Percentiles rank a stretch among this genome's conserved stretches.
Conservation (phyloP, 2,113 vertebrate genomes). For the Oxyura jamaicensis region DNA sequence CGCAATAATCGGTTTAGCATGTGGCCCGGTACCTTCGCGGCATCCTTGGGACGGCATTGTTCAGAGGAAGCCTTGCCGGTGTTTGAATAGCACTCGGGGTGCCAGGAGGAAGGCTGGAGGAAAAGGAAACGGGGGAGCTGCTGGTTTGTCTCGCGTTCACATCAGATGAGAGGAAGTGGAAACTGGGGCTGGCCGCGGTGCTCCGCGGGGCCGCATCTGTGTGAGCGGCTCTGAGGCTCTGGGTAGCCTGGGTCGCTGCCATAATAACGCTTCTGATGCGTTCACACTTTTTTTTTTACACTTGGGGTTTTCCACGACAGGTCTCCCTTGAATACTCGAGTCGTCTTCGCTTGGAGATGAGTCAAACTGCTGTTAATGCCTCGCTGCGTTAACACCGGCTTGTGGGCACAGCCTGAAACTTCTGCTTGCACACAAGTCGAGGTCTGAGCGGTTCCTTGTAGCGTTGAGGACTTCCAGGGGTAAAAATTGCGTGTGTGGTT, state of each 20-base stretch:
- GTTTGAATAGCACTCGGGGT: slow-evolving; percentile 77
- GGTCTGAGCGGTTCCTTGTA: background rate
- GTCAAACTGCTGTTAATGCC: background rate
- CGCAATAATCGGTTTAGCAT: slow-evolving; percentile 86
- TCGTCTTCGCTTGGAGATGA: background rate
- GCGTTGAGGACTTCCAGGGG: background rate
- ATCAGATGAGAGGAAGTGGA: slow-evolving; percentile 82
- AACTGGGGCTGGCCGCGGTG: slow-evolving; percentile 62
- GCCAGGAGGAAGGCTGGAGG: slow-evolving; percentile 85
- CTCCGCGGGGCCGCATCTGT: slow-evolving; percentile 54
- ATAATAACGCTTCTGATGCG: background rate
- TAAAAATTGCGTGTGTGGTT: background rate
- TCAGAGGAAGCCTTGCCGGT: slow-evolving; percentile 80
- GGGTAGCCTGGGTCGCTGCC: background rate
- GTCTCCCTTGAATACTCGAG: background rate
- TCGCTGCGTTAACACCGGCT: background rate
- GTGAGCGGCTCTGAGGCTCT: slow-evolving; percentile 38
- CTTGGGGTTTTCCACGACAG: background rate
- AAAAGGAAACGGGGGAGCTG: slow-evolving; percentile 79
- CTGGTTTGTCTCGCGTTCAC: slow-evolving; percentile 77
- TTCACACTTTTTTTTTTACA: background rate
- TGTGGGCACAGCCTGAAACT: background rate
- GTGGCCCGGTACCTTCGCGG: slow-evolving; percentile 74
- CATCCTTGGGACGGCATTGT: slow-evolving; percentile 83
- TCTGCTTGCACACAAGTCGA: background rate